Evolutionary conservation across 2,113 vertebrate species (phyloP).

Genomic region (Ctenomys sociabilis): DNA sequence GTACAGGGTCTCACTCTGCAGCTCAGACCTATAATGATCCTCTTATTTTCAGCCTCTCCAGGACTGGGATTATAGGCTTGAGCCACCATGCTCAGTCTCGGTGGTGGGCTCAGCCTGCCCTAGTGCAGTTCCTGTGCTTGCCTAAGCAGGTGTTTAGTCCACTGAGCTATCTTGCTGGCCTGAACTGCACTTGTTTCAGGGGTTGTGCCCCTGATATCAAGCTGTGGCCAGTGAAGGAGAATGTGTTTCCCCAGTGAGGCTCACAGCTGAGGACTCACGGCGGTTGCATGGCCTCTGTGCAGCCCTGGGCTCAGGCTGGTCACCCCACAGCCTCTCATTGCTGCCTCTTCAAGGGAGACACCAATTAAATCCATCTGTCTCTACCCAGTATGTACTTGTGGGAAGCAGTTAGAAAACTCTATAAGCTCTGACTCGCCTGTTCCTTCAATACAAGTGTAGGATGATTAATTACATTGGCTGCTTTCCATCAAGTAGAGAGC

Average conservation of each 20-base stretch:
- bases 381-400: not conserved
- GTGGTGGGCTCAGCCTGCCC: too few species aligned
- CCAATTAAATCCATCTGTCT: not conserved
- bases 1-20: too few species aligned
- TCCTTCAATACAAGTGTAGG: not conserved
- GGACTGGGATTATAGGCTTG: too few species aligned
- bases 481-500: not conserved
- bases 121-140: too few species aligned
- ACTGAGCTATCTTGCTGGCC: too few species aligned
- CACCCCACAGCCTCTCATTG: not conserved
- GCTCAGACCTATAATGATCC: too few species aligned
- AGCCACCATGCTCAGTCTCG: too few species aligned
- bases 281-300: not conserved
- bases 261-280: not conserved
- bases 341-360: not conserved
- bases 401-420: not conserved
- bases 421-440: not conserved
- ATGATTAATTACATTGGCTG: slow-evolving; percentile 1
- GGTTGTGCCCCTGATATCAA: not conserved
- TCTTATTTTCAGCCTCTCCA: too few species aligned
- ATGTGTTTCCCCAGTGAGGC: not conserved
- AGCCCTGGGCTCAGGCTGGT: not conserved
- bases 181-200: not conserved
- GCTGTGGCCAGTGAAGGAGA: not conserved
- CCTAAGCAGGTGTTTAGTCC: too few species aligned